These are phyloP conservation scores for Nebria ingens DNA, from an alignment of 1,140 invertebrate genomes.

Conservation along the genomic window DNA sequence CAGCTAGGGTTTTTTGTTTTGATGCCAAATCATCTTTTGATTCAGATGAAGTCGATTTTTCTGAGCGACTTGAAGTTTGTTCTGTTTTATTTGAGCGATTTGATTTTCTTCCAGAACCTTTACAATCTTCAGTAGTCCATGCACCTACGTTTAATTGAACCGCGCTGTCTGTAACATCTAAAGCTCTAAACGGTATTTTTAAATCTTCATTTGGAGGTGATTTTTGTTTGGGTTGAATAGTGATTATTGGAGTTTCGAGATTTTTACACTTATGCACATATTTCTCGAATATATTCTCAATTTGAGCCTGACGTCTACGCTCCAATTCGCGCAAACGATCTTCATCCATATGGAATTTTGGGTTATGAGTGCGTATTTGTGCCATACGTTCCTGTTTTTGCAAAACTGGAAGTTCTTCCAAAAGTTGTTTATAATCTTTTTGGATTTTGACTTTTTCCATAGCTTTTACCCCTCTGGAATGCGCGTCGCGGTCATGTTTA, in stretches of 20 bases:
- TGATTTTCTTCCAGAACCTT: background rate
- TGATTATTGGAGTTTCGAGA: background rate
- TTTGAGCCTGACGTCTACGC: slow-evolving; percentile 22
- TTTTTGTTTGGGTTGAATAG: background rate
- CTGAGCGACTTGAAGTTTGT: background rate
- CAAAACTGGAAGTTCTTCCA: slow-evolving; percentile 34
- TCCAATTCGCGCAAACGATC: slow-evolving; percentile 24
- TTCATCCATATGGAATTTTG: slow-evolving; percentile 28
- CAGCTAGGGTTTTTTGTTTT: background rate
- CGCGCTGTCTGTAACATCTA: background rate
- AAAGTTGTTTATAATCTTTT: slow-evolving; percentile 37
- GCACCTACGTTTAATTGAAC: background rate
- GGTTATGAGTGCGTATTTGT: slow-evolving; percentile 24
- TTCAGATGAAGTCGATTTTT: background rate
- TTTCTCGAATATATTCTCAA: slow-evolving; percentile 29
- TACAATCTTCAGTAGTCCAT: background rate
- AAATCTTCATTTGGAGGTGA: background rate
- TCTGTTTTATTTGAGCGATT: background rate
- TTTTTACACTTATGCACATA: slow-evolving; percentile 20
- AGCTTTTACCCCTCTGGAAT: slow-evolving; percentile 37
- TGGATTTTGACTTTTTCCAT: slow-evolving; percentile 37
- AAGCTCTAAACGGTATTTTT: background rate
- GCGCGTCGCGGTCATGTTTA: slow-evolving; percentile 25
- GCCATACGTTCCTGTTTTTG: slow-evolving; percentile 30
- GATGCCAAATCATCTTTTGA: background rate